Base-by-base conservation (phyloP, 2,113 vertebrate genomes). In the Chrysemys picta region DNA sequence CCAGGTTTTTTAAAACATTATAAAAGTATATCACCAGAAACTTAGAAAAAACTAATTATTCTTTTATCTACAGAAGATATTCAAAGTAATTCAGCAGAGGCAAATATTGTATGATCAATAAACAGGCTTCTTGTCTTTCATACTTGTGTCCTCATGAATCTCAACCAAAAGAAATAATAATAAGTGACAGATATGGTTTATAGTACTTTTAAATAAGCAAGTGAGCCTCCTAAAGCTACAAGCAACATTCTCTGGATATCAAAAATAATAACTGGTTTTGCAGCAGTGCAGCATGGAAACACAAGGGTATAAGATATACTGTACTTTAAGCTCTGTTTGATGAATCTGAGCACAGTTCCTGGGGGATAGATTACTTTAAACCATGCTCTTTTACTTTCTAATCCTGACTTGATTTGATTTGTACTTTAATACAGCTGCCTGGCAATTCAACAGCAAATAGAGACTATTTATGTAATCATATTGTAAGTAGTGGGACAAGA, bases 341-440 rank as follows among this genome's bases (percentile, higher is more conserved):
- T 99, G 98, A 99, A 99, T 98, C 98, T 98, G 98, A 98, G 98
- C 98, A 98, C 98, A 98, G 98, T 98, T 98, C 98, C 98, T 98
- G 98, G 98, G 98, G 99, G 99, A 99, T 98, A 99, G 98, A 99
- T 99, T 98, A 99, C 98, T 98, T 98, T 99, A 99, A 99, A 99
- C 97, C 98, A 98, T 98, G 98, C 98, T 98, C 98, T 99, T 99
- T 99, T 99, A 99, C 98, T 99, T 98, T 98, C 98, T 99, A 99
- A 99, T 99, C 98, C 98, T 98, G 98, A 99, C 98, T 99, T 99
- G 98, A 99, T 99, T 99, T 99, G 98, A 99, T 99, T 98, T 98
- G 98, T 98, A 97, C 98, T 98, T 98, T 98, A 99, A 99, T 98
- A 98, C 98, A 98, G 98, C 98, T 99, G 98, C 98, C 98, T 98